Evolutionary conservation across 2,888 invertebrate genomes (phyloP).

Genomic region (Dendrolimus houi): DNA sequence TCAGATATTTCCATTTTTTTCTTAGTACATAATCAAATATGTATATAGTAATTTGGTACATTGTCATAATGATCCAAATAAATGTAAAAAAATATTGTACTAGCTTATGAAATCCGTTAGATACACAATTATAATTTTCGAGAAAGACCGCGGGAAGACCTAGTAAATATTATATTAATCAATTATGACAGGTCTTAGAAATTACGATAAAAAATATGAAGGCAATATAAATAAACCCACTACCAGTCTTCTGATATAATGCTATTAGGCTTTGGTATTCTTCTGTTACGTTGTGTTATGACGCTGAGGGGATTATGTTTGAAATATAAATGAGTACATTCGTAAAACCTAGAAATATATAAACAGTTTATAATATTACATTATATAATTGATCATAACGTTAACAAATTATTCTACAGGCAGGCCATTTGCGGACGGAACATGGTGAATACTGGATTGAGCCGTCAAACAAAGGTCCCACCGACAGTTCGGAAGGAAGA

Average conservation of each 20-base stretch:
- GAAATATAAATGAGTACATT: not conserved
- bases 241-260: not conserved
- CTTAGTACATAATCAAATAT: too few relatives aligned
- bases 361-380: not conserved
- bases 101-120: too few relatives aligned
- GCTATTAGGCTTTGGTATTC: not conserved
- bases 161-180: not conserved
- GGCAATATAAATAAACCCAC: not conserved
- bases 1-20: too few relatives aligned
- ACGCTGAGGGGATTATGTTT: not conserved
- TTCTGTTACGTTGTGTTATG: not conserved
- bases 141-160: too few relatives aligned
- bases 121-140: too few relatives aligned
- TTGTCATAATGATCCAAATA: too few relatives aligned
- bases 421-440: slow-evolving; percentile 80
- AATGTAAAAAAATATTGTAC: too few relatives aligned
- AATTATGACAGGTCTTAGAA: not conserved
- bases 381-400: not conserved
- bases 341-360: not conserved
- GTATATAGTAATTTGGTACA: too few relatives aligned
- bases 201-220: not conserved
- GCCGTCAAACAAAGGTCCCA: slow-evolving; percentile 76
- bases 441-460: slow-evolving; percentile 84
- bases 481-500: slow-evolving; percentile 55
- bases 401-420: slow-evolving; percentile 55